Conservation (phyloP, 37 sponge, comb jelly and placozoan species). For the Ephydatia muelleri region DNA sequence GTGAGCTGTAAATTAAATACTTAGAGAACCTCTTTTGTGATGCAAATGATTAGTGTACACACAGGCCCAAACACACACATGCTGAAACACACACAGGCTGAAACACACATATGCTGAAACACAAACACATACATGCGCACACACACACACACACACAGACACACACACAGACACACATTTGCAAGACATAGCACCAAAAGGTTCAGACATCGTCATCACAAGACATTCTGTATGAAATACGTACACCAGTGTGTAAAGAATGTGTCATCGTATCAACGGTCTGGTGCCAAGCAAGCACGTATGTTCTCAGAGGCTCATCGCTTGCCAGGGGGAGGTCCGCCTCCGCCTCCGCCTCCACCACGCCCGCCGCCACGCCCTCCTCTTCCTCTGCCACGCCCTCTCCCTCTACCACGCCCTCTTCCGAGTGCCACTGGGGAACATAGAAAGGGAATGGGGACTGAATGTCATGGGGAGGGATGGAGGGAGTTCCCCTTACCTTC, state of each 20-base stretch:
- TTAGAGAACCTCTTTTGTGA: too few relatives aligned
- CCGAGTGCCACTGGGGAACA: constrained; percentile 1
- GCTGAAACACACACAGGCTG: too few relatives aligned
- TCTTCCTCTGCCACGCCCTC: constrained; percentile 66
- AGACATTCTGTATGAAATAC: not conserved
- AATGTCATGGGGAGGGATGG: not conserved
- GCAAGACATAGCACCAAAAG: too few relatives aligned
- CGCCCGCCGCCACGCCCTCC: constrained; percentile 53
- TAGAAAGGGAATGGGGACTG: not conserved
- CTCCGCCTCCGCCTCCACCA: not conserved
- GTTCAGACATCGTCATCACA: not conserved
- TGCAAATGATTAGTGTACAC: too few relatives aligned
- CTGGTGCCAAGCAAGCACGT: not conserved
- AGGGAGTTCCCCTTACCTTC: constrained; percentile 28
- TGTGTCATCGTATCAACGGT: not conserved
- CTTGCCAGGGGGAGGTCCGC: not conserved
- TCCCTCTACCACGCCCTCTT: constrained; percentile 19
- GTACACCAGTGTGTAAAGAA: not conserved
- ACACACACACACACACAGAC: too few relatives aligned
- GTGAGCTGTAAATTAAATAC: too few relatives aligned
- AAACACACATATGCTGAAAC: too few relatives aligned
- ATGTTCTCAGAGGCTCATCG: not conserved
- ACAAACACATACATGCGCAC: too few relatives aligned
- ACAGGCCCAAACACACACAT: too few relatives aligned
- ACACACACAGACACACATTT: too few relatives aligned